These are phyloP conservation scores for Magallana angulata DNA, from an alignment of 1,140 invertebrate species.

Conservation along the genomic window DNA sequence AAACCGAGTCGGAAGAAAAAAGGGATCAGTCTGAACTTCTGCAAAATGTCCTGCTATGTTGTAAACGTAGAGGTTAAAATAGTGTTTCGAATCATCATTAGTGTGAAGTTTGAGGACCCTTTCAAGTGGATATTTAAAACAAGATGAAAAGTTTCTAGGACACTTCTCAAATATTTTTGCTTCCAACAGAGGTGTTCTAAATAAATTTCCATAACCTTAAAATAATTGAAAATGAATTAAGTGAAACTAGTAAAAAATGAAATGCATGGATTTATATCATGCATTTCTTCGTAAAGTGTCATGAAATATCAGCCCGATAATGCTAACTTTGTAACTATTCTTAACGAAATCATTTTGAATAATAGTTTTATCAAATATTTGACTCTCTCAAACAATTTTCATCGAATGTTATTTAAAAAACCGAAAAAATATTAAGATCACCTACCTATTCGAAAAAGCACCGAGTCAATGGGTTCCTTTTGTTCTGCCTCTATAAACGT, in stretches of 20 bases:
- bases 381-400: too few species aligned
- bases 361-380: too few species aligned
- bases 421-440: not conserved
- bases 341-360: too few species aligned
- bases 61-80: constrained; percentile 52
- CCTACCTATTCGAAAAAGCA: constrained; percentile 60
- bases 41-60: constrained; percentile 61
- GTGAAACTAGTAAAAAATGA: not conserved
- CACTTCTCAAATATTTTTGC: not conserved
- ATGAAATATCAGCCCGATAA: too few species aligned
- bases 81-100: constrained; percentile 31
- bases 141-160: constrained; percentile 34
- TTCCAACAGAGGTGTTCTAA: not conserved
- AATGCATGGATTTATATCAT: not conserved
- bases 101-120: constrained; percentile 48
- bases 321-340: too few species aligned
- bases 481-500: constrained; percentile 61
- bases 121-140: constrained; percentile 50
- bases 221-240: not conserved
- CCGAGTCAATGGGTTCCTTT: constrained; percentile 24
- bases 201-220: not conserved
- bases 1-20: constrained; percentile 53
- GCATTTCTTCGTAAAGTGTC: not conserved
- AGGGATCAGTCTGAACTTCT: constrained; percentile 40
- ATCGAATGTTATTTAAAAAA: too few species aligned